Base-by-base conservation (phyloP, 1,140 invertebrate genomes). In the Papilio helenus region DNA sequence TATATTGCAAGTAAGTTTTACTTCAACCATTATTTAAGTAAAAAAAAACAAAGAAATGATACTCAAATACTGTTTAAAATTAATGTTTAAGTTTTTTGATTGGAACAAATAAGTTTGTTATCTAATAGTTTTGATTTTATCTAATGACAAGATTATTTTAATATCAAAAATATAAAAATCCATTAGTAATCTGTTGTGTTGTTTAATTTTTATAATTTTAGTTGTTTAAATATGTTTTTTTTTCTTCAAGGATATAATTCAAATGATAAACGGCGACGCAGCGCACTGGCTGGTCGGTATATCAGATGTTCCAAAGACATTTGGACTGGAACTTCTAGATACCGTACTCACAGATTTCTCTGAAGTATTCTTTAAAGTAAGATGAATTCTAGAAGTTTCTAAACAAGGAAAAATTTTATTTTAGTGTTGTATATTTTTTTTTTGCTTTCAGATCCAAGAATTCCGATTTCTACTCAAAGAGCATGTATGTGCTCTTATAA, bases 381-480 rank as follows among this genome's bases (percentile, higher is more conserved):
- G 79, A 85, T 49, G 5, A 18, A 0, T 39, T 39, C 34, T 49
- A 5, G 18, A 18, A 49, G 16, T 4, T 7, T 5, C 3, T 55
- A n/a, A 8, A 20, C 0, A 51, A 4, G 5, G 16, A 51, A 4
- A 51, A 7, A 3, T 51, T 18, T 5, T 16, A 49, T n/a, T n/a
- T 4, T 51, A 46, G 4, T 51, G 4, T 51, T 51, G 34, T 51
- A 51, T 51, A 2, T 55, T 20, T 18, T 3, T 81, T 84, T 85
- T 79, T 86, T 82, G 88, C 84, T 96, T 97, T 80, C 94, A 99
- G 97, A 98, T 99, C 94, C 95, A 97, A 44, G 99, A 99, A 93
- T 99, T 99, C 91, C 97, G 97, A 86, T 98, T 99, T 90, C 94
- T 99, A 44, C 91, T 99, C 16, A 99, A 99, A 94, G 99, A 99